These are phyloP conservation scores for Leptopterna dolabrata DNA, from an alignment of 2,888 invertebrate genomes.

Conservation along the genomic window DNA sequence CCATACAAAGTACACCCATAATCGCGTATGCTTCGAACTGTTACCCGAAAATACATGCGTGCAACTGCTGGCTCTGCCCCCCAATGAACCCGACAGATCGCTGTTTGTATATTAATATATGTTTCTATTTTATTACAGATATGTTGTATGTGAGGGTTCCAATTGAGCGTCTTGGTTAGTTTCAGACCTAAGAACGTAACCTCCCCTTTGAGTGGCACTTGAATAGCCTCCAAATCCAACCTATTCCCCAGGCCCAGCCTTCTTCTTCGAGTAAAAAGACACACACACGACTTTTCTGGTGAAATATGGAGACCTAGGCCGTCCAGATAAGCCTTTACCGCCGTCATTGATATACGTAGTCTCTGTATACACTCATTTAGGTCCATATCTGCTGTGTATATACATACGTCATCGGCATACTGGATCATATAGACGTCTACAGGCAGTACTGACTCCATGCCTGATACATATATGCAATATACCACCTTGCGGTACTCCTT, in stretches of 20 bases:
- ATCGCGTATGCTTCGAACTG: too few species aligned
- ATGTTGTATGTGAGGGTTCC: too few species aligned
- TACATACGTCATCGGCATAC: slow-evolving; percentile 51
- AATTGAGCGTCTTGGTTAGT: neutral
- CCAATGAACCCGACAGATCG: too few species aligned
- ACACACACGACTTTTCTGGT: neutral
- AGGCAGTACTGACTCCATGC: neutral
- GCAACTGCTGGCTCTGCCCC: too few species aligned
- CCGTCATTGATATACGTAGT: neutral
- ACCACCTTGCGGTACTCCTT: slow-evolving; percentile 35
- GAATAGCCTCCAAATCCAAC: neutral
- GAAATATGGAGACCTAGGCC: neutral
- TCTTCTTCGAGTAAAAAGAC: slow-evolving; percentile 35
- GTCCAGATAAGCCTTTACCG: neutral
- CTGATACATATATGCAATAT: slow-evolving; percentile 26
- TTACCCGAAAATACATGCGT: too few species aligned
- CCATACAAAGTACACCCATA: too few species aligned
- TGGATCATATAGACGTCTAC: slow-evolving; percentile 29
- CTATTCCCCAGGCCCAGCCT: neutral
- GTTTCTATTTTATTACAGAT: too few species aligned
- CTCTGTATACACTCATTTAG: neutral
- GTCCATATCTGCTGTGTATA: slow-evolving; percentile 44
- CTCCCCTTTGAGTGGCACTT: neutral
- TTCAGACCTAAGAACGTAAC: neutral
- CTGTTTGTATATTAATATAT: too few species aligned